Base-by-base conservation (phyloP, 1,140 invertebrate genomes). In the Heliothis subflexa region DNA sequence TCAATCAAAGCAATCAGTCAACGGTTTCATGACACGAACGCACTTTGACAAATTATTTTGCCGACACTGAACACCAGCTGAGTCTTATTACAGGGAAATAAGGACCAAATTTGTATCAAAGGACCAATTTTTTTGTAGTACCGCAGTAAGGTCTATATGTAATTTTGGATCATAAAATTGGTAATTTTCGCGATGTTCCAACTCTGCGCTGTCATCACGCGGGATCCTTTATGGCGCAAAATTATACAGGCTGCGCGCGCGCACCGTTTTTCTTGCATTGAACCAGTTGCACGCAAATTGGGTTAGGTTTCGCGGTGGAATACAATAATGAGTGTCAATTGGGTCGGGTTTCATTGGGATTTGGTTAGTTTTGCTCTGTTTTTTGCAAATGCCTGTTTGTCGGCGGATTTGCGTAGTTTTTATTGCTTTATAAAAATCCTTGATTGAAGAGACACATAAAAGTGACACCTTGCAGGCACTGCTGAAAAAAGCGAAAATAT, bases 151-250 rank as follows among this genome's bases (percentile, higher is more conserved):
- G 45, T 68, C 45, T 75, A 77, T 78, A 72, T 75, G 80, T 81
- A 86, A 86, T 86, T 86, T 86, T 25, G 78, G 78, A 49, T 84
- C 84, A 75, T 86, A 86, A 86, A 86, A 86, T 84, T 61, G 59
- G 79, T 78, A 82, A 82, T 86, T 83, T 81, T 79, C 59, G 71
- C 77, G 74, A 62, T 40, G 21, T n/a, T 21, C 68, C 62, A 77
- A 78, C 62, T 40, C 74, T 83, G 83, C 78, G 81, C 84, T 84
- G 82, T 86, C 84, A 83, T 86, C 84, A 86, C 71, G 55, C 40
- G 40, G 78, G 45, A 40, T 66, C 62, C 70, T 84, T 86, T 86
- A 86, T 83, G 76, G 81, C 79, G 45, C 21, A 70, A 86, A 86
- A 86, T 86, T 86, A 86, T 81, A 86, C 50, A 79, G 61, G 57